phyloP scores from a whole-genome alignment of 1,140 invertebrate genomes.

The Eulimnadia texana region DNA sequence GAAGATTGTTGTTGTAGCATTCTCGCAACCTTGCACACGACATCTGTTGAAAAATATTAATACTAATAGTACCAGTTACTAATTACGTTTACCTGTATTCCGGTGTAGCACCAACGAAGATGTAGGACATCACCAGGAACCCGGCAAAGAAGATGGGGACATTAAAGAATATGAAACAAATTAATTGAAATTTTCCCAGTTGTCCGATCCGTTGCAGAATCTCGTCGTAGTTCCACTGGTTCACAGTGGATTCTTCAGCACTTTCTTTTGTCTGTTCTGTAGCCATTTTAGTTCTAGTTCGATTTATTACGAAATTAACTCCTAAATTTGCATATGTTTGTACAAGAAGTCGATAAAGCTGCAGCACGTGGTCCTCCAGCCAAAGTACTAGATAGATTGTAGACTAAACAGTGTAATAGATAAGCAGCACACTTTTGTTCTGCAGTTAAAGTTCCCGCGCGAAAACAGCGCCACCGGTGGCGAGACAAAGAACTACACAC shows the following conservation, averaged over 20 bases:
- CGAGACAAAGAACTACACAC: too few relatives aligned
- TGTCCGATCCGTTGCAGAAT: slow-evolving; percentile 21
- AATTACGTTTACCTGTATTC: slow-evolving; percentile 21
- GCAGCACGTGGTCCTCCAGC: too few relatives aligned
- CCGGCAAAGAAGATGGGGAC: slow-evolving; percentile 19
- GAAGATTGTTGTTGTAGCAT: background rate
- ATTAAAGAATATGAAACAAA: slow-evolving; percentile 17
- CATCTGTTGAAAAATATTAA: slow-evolving; percentile 7
- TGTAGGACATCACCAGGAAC: slow-evolving; percentile 19
- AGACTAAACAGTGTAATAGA: too few relatives aligned
- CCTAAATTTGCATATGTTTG: too few relatives aligned
- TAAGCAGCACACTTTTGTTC: too few relatives aligned
- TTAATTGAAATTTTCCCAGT: slow-evolving; percentile 20
- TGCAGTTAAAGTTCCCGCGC: too few relatives aligned
- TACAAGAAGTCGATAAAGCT: too few relatives aligned
- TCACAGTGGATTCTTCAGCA: background rate
- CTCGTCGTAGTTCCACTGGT: slow-evolving; percentile 18
- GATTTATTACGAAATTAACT: too few relatives aligned
- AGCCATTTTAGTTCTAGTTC: background rate
- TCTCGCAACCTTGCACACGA: slow-evolving; percentile 2
- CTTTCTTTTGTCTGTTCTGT: background rate
- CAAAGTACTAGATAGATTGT: too few relatives aligned
- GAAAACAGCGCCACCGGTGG: too few relatives aligned
- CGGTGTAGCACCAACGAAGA: slow-evolving; percentile 19
- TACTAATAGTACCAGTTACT: too few relatives aligned